Conservation (phyloP, 53 echinoderm and acorn worm genomes). For the Antedon mediterranea region DNA sequence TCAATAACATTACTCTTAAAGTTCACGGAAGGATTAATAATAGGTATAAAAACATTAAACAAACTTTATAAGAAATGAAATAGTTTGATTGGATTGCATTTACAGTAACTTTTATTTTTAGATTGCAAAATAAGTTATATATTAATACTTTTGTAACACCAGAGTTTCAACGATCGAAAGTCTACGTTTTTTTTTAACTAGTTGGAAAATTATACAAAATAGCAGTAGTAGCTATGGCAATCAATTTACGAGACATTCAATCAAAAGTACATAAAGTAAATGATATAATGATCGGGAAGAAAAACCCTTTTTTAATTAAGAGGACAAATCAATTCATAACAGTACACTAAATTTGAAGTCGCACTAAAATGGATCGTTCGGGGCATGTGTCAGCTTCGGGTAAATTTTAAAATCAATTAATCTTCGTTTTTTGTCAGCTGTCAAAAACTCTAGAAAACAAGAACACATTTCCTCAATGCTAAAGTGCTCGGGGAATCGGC, state of each 20-base stretch:
- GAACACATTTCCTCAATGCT: background rate
- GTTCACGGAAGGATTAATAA: too few relatives aligned
- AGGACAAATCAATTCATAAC: background rate
- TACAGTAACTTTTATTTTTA: too few relatives aligned
- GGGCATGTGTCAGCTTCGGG: background rate
- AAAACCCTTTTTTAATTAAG: too few relatives aligned
- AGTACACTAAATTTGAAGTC: background rate
- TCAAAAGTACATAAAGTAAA: background rate
- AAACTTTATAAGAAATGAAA: too few relatives aligned
- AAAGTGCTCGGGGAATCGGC: background rate
- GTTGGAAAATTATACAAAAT: background rate
- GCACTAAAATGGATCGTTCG: background rate
- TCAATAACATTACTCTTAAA: too few relatives aligned
- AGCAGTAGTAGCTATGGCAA: background rate
- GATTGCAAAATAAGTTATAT: too few relatives aligned
- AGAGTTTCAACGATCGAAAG: background rate
- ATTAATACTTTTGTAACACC: too few relatives aligned
- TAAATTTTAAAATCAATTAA: background rate
- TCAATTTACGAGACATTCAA: background rate
- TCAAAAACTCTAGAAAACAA: background rate
- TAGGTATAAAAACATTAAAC: too few relatives aligned
- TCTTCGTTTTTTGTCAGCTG: background rate
- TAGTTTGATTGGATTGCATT: too few relatives aligned
- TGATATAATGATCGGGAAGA: too few relatives aligned
- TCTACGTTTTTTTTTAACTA: background rate